These are phyloP conservation scores for Shinisaurus crocodilurus DNA, from an alignment of 2,113 vertebrate genomes.

Conservation along the genomic window DNA sequence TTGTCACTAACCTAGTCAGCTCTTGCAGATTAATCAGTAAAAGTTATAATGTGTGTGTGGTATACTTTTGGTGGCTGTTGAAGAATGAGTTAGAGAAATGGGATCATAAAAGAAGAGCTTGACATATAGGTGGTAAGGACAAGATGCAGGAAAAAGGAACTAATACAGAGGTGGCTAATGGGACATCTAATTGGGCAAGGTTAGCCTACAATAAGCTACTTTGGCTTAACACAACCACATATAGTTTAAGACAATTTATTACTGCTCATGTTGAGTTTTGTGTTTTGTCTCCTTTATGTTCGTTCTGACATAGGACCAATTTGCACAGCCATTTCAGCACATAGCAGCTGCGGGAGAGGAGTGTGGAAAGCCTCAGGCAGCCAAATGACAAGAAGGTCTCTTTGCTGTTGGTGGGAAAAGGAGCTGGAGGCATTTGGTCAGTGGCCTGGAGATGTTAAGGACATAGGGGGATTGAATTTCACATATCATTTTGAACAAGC, in stretches of 20 bases:
- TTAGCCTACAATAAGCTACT: too few relatives aligned
- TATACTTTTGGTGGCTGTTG: neutral
- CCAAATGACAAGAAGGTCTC: neutral
- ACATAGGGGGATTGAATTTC: neutral
- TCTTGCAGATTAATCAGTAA: neutral
- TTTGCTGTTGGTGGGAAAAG: neutral
- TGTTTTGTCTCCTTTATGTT: neutral
- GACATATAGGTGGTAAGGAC: accelerated
- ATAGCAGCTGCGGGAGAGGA: neutral
- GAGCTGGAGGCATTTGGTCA: conserved; percentile 17
- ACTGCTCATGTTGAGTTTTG: neutral
- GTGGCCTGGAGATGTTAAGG: neutral
- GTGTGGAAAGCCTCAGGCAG: neutral
- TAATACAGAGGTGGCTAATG: neutral
- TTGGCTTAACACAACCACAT: neutral
- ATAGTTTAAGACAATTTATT: neutral
- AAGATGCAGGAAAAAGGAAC: neutral
- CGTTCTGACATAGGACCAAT: neutral
- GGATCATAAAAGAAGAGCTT: neutral
- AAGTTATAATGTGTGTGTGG: neutral
- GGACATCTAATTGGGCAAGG: neutral
- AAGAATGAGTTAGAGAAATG: neutral
- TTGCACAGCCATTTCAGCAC: neutral
- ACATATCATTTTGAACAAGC: neutral
- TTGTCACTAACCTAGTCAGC: neutral